Evolutionary conservation across 2,113 vertebrate species (phyloP).

Genomic region (Zosterops pallidus): DNA sequence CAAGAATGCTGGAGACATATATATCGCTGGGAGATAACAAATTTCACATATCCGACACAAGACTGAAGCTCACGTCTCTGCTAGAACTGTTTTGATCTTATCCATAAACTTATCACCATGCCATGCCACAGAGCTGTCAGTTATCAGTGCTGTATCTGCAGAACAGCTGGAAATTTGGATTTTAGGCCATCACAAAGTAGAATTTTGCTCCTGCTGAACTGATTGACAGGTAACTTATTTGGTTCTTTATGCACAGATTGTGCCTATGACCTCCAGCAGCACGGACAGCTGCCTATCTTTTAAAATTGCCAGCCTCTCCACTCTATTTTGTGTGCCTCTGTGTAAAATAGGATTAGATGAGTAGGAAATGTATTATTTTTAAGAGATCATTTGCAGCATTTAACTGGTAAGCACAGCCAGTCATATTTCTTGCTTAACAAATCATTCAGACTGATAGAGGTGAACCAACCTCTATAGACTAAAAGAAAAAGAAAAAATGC

Average conservation of each 20-base stretch:
- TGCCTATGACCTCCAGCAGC: not conserved
- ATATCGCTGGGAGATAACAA: constrained; percentile 1
- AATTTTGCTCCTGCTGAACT: constrained; percentile 13
- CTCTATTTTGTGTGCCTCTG: not conserved
- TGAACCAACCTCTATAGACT: not conserved
- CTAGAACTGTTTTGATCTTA: constrained; percentile 33
- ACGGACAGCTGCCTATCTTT: constrained; percentile 44
- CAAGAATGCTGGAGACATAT: not conserved
- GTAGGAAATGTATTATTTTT: not conserved
- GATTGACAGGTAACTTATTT: constrained; percentile 54
- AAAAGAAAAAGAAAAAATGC: not conserved
- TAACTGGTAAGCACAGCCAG: not conserved
- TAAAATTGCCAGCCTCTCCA: constrained; percentile 6
- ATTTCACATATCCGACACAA: not conserved
- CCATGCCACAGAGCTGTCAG: not conserved
- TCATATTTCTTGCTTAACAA: constrained; percentile 19
- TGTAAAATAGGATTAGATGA: constrained; percentile 19
- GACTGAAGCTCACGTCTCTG: not conserved
- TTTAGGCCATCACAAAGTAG: not conserved
- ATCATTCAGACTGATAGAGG: not conserved
- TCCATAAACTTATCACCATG: not conserved
- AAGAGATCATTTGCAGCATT: constrained; percentile 8
- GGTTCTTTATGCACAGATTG: constrained; percentile 11
- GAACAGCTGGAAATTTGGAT: constrained; percentile 7
- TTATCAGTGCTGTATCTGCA: not conserved